Evolutionary conservation across 2,888 invertebrate species (phyloP).

Genomic region (Mimumesa dahlbomi): DNA sequence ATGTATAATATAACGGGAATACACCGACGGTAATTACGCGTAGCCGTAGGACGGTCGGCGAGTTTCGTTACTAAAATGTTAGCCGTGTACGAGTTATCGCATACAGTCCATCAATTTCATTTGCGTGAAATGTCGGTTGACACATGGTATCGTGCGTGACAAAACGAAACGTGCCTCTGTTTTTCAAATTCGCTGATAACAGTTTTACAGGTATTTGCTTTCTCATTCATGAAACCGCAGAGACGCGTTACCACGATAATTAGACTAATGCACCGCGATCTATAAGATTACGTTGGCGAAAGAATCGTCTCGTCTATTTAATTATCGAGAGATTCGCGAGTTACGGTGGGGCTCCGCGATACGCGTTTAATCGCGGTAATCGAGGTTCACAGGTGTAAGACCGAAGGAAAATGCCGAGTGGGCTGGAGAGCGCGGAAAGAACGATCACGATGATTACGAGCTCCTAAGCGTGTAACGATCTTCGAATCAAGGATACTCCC

Average conservation of each 20-base stretch:
- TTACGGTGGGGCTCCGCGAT: too few relatives aligned
- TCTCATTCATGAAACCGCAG: constrained; percentile 6
- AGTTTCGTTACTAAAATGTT: neutral
- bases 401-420: neutral
- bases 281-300: neutral
- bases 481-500: constrained; percentile 72
- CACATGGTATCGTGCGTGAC: constrained; percentile 29
- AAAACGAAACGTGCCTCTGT: neutral
- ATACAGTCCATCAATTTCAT: constrained; percentile 11
- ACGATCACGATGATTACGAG: constrained; percentile 37
- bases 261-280: constrained; percentile 25
- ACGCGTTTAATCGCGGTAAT: too few relatives aligned
- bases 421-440: constrained; percentile 24
- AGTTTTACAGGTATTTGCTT: neutral
- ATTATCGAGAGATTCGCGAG: neutral
- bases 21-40: neutral
- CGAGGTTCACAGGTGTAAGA: neutral
- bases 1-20: too few relatives aligned
- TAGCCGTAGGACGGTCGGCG: neutral
- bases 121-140: constrained; percentile 3
- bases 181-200: constrained; percentile 4
- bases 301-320: neutral
- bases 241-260: constrained; percentile 11
- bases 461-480: constrained; percentile 53
- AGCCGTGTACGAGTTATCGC: neutral